phyloP scores from a whole-genome alignment of 2,113 vertebrate species.

The Oryzias javanicus region DNA sequence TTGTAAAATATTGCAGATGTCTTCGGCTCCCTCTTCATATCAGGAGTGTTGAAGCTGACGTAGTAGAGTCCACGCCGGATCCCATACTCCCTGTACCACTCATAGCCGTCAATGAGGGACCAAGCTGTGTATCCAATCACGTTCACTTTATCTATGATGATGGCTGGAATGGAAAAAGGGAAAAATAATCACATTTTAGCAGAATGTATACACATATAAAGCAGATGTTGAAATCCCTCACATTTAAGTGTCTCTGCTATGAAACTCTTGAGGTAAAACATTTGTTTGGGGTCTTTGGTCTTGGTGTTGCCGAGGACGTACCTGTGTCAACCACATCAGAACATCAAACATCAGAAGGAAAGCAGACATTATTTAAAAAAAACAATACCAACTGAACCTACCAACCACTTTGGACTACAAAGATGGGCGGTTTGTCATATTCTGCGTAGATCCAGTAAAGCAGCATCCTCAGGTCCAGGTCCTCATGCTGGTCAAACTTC shows the following conservation, averaged over 20 bases:
- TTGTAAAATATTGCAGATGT: slow-evolving; percentile 92
- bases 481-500: slow-evolving; percentile 90
- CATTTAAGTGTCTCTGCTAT: slow-evolving; percentile 85
- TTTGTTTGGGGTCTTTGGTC: slow-evolving; percentile 90
- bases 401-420: slow-evolving; percentile 98
- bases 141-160: slow-evolving; percentile 83
- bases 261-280: slow-evolving; percentile 95
- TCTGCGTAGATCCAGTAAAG: slow-evolving; percentile 91
- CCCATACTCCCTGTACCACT: slow-evolving; percentile 91
- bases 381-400: slow-evolving; percentile 20
- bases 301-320: slow-evolving; percentile 86
- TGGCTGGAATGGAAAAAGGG: slow-evolving; percentile 72
- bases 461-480: slow-evolving; percentile 88
- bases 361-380: background rate
- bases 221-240: too few species aligned
- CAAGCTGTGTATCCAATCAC: slow-evolving; percentile 95
- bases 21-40: slow-evolving; percentile 89
- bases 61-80: slow-evolving; percentile 93
- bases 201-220: background rate
- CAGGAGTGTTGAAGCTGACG: slow-evolving; percentile 88
- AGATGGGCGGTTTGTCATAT: slow-evolving; percentile 88
- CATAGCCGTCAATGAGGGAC: slow-evolving; percentile 95
- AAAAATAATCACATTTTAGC: slow-evolving; percentile 15
- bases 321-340: slow-evolving; percentile 39
- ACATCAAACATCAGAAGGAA: background rate